A percentile compares a stretch with the other conserved stretches of the same genome.
Conservation (phyloP, 2,113 vertebrate genomes). For the Engystomops pustulosus region DNA sequence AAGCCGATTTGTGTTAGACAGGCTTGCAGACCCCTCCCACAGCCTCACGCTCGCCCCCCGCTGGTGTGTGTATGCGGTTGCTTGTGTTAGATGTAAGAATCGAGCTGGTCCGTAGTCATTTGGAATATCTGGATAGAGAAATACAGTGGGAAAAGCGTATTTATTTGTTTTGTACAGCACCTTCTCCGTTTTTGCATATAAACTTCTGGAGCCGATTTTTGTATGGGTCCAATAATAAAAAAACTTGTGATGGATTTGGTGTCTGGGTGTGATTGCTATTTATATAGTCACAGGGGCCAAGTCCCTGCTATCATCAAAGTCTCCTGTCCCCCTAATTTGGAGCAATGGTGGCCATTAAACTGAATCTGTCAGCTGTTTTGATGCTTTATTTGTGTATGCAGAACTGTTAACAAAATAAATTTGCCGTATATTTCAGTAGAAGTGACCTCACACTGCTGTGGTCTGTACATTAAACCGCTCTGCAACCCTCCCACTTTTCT, state of each 20-base stretch:
- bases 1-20: not conserved
- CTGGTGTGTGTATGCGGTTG: not conserved
- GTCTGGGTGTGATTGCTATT: not conserved
- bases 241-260: not conserved
- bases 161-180: conserved; percentile 78
- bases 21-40: not conserved
- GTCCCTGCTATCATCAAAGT: too few species aligned
- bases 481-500: too few species aligned
- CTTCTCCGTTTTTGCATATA: conserved; percentile 76
- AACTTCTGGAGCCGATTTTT: conserved; percentile 79
- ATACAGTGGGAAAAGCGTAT: conserved; percentile 64
- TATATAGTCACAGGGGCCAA: too few species aligned
- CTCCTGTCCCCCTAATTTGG: too few species aligned
- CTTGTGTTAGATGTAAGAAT: conserved; percentile 29
- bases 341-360: too few species aligned
- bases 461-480: too few species aligned
- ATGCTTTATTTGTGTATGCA: too few species aligned
- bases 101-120: conserved; percentile 97
- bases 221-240: conserved; percentile 77
- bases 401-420: too few species aligned
- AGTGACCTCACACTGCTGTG: too few species aligned
- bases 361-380: too few species aligned
- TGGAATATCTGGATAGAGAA: conserved; percentile 77
- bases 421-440: too few species aligned
- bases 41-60: not conserved